Conservation (phyloP, 1,140 invertebrate genomes). For the Zeugodacus cucurbitae region DNA sequence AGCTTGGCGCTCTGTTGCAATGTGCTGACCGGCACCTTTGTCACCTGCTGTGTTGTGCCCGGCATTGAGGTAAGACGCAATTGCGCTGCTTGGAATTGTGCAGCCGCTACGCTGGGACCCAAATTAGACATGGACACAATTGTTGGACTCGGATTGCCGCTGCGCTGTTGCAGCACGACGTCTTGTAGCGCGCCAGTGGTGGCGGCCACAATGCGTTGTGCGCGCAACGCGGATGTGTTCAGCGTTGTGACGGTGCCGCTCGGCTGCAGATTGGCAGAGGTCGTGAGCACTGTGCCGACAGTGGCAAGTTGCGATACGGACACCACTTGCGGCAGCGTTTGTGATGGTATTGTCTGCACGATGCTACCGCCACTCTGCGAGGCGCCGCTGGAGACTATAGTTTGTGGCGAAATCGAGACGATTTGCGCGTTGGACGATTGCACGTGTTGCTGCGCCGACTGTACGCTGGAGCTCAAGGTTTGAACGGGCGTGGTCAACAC, state of each 20-base stretch:
- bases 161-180: constrained; percentile 56
- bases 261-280: constrained; percentile 61
- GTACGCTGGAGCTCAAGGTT: constrained; percentile 54
- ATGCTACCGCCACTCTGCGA: constrained; percentile 60
- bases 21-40: constrained; percentile 63
- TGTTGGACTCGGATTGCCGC: constrained; percentile 62
- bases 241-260: constrained; percentile 65
- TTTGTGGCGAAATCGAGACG: constrained; percentile 62
- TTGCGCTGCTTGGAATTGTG: constrained; percentile 68
- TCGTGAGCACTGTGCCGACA: constrained; percentile 57
- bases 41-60: constrained; percentile 65
- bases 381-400: constrained; percentile 53
- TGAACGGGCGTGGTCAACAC: constrained; percentile 62
- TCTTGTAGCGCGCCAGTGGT: constrained; percentile 61
- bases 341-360: constrained; percentile 56
- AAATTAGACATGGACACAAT: constrained; percentile 65
- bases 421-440: constrained; percentile 59
- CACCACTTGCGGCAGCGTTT: constrained; percentile 60
- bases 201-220: constrained; percentile 67
- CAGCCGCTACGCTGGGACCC: constrained; percentile 62
- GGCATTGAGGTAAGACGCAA: constrained; percentile 66
- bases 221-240: constrained; percentile 63
- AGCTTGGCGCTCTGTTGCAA: constrained; percentile 66
- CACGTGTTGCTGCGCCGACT: constrained; percentile 49
- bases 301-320: constrained; percentile 60